These are phyloP conservation scores for Henricia sp. DNA, from an alignment of 53 echinoderm and acorn worm genomes.

Conservation along the genomic window DNA sequence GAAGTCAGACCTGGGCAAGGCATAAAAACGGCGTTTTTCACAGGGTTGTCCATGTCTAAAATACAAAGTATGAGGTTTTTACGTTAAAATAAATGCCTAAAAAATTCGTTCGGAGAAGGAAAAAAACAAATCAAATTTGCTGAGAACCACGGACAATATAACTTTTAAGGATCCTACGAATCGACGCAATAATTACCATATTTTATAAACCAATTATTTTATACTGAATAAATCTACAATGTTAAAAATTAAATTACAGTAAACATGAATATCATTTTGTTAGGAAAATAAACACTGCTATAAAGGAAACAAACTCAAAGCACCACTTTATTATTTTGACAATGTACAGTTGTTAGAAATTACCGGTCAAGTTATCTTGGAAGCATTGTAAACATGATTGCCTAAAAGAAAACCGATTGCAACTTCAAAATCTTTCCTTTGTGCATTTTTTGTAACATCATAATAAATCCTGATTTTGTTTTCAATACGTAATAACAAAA, in stretches of 20 bases:
- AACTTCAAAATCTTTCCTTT: not conserved
- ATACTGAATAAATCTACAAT: slow-evolving; percentile 3
- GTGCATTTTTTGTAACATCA: not conserved
- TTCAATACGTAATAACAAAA: not conserved
- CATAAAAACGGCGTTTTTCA: too few relatives aligned
- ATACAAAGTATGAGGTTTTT: too few relatives aligned
- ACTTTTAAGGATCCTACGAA: too few relatives aligned
- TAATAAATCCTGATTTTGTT: slow-evolving; percentile 20
- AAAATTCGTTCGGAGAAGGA: too few relatives aligned
- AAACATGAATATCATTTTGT: slow-evolving; percentile 6
- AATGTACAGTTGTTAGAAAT: slow-evolving; percentile 17
- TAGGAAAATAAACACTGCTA: slow-evolving; percentile 26
- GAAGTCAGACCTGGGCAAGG: too few relatives aligned
- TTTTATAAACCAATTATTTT: too few relatives aligned
- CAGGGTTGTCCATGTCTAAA: too few relatives aligned
- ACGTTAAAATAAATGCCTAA: too few relatives aligned
- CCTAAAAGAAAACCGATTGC: not conserved
- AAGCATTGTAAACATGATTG: not conserved
- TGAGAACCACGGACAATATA: too few relatives aligned
- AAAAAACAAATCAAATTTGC: slow-evolving; percentile 12
- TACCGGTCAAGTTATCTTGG: not conserved
- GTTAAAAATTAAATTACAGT: not conserved
- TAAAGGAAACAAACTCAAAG: slow-evolving; percentile 18
- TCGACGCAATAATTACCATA: too few relatives aligned
- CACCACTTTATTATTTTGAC: slow-evolving; percentile 27